These are phyloP conservation scores for Mus minutoides DNA, from an alignment of 2,797 vertebrate species.

Conservation along the genomic window DNA sequence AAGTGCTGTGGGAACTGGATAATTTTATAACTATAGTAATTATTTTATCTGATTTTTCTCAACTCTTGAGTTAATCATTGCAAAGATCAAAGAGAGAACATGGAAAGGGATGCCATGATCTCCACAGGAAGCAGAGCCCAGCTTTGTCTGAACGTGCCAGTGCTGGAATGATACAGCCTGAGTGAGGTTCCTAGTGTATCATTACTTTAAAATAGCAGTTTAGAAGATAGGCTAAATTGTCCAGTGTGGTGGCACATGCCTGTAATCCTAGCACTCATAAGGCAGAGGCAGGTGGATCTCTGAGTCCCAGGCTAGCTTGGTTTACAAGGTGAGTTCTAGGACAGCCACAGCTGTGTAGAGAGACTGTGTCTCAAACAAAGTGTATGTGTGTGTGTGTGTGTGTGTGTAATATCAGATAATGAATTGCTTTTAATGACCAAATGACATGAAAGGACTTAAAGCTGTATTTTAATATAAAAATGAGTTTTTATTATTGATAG, in stretches of 20 bases:
- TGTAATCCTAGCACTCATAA: not conserved
- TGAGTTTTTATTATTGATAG: conserved; percentile 54
- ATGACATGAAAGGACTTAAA: conserved; percentile 34
- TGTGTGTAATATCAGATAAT: conserved; percentile 44
- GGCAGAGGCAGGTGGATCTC: not conserved
- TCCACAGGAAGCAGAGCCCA: conserved; percentile 33
- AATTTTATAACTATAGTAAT: conserved; percentile 58
- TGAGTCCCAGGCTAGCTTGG: not conserved
- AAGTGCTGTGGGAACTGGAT: not conserved
- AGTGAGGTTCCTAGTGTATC: conserved; percentile 57
- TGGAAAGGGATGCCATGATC: conserved; percentile 34
- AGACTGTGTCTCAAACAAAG: not conserved
- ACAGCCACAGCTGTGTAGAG: not conserved
- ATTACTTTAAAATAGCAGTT: conserved; percentile 65
- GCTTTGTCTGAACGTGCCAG: conserved; percentile 9
- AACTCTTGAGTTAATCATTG: conserved; percentile 60
- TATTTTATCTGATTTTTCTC: not conserved
- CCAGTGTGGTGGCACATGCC: not conserved
- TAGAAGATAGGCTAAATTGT: conserved; percentile 66
- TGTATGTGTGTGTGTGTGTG: not conserved
- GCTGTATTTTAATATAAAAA: conserved; percentile 58
- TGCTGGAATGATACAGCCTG: conserved; percentile 30
- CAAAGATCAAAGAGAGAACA: conserved; percentile 55
- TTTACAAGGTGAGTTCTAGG: not conserved
- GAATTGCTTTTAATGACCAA: conserved; percentile 62